A percentile compares a stretch with the other conserved stretches of the same genome.
phyloP scores from a whole-genome alignment of 1,140 invertebrate genomes.

The Listronotus bonariensis region DNA sequence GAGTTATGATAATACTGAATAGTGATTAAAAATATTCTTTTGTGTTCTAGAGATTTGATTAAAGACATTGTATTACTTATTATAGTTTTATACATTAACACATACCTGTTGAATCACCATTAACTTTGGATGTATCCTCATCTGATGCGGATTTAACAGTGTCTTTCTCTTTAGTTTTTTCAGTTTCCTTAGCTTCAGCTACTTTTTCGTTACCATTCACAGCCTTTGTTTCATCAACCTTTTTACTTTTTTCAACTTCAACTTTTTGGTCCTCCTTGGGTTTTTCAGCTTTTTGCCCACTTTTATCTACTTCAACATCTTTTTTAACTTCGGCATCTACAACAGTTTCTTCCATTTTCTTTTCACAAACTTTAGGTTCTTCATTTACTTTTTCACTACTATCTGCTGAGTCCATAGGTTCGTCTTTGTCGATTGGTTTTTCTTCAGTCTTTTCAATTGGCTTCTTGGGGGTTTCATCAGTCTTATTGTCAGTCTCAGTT shows the following conservation, averaged over 20 bases:
- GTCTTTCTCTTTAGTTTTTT: neutral
- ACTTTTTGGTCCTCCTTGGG: too few species aligned
- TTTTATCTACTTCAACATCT: neutral
- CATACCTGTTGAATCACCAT: neutral
- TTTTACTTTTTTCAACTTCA: too few species aligned
- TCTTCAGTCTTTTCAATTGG: slow-evolving; percentile 31
- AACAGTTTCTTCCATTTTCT: neutral
- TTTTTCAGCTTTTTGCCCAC: slow-evolving; percentile 5
- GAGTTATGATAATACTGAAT: too few species aligned
- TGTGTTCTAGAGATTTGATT: too few species aligned
- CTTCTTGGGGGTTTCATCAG: slow-evolving; percentile 2
- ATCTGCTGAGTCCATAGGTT: slow-evolving; percentile 1
- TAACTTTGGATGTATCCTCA: neutral
- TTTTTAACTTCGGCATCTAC: neutral
- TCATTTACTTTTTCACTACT: neutral
- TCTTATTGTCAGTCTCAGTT: slow-evolving; percentile 4
- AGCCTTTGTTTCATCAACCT: slow-evolving; percentile 5
- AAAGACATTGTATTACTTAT: too few species aligned
- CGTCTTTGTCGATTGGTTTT: neutral
- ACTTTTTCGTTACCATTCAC: neutral
- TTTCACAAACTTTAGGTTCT: neutral
- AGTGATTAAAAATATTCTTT: too few species aligned
- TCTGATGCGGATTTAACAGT: neutral
- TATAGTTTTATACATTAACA: neutral
- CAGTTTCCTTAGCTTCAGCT: neutral